These are phyloP conservation scores for Hirundo rustica DNA, from an alignment of 2,797 vertebrate species.

Conservation along the genomic window DNA sequence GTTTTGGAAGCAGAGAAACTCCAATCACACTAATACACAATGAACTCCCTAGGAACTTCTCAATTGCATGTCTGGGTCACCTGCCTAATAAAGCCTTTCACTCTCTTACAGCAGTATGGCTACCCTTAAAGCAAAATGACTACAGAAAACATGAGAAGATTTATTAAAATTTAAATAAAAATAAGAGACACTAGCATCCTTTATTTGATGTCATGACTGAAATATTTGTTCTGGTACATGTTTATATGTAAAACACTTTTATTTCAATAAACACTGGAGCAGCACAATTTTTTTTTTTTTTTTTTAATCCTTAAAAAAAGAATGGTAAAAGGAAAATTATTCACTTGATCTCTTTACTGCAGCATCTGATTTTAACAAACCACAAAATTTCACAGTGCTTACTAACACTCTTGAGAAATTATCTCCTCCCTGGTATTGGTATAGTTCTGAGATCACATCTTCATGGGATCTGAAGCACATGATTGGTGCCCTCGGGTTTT, in stretches of 20 bases:
- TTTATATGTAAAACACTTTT: background rate
- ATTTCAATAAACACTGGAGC: background rate
- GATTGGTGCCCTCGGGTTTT: slow-evolving; percentile 28
- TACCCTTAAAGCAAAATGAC: background rate
- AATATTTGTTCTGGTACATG: background rate
- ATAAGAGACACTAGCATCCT: background rate
- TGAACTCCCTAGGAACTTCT: background rate
- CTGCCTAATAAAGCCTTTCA: background rate
- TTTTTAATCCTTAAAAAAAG: fast-evolving
- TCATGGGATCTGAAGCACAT: slow-evolving; percentile 12
- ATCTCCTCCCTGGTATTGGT: background rate
- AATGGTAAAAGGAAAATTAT: background rate
- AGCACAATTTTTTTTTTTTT: background rate
- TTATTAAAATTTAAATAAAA: background rate
- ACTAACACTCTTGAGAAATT: slow-evolving; percentile 15
- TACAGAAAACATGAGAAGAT: background rate
- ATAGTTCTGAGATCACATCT: slow-evolving; percentile 22
- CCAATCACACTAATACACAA: background rate
- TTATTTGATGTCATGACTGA: background rate
- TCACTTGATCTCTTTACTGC: background rate
- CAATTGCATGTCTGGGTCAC: background rate
- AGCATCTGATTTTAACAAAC: slow-evolving; percentile 6
- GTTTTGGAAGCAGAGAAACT: background rate
- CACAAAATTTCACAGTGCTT: background rate
- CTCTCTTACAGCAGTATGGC: background rate